Conservation (phyloP, 2,888 invertebrate species). For the Sthenelais limicola region DNA sequence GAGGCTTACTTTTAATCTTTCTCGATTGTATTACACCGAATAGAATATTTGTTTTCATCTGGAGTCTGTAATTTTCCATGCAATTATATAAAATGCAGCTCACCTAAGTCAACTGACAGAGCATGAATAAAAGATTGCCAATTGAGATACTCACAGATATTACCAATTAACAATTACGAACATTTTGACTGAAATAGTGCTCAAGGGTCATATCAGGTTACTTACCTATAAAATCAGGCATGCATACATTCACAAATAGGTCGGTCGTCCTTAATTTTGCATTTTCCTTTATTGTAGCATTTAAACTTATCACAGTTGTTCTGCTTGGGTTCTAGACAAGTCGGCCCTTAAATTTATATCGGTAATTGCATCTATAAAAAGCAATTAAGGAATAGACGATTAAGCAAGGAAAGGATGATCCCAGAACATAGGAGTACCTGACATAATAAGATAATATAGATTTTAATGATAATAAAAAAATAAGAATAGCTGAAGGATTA, state of each 20-base stretch:
- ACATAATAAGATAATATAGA: too few species aligned
- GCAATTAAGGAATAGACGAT: too few species aligned
- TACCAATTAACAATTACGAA: background rate
- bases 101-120: background rate
- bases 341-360: too few species aligned
- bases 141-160: background rate
- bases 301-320: constrained; percentile 6
- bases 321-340: background rate
- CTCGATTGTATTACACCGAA: too few species aligned
- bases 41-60: too few species aligned
- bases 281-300: constrained; percentile 25
- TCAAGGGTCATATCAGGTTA: background rate
- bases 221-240: constrained; percentile 24
- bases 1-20: too few species aligned
- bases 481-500: constrained; percentile 16
- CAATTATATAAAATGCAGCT: too few species aligned
- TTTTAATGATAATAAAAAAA: too few species aligned
- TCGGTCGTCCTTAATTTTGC: constrained; percentile 5
- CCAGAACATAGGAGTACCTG: too few species aligned
- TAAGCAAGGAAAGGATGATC: too few species aligned
- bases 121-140: background rate
- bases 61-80: too few species aligned
- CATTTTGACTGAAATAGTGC: background rate
- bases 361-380: too few species aligned
- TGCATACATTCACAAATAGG: constrained; percentile 12